Base-by-base conservation (phyloP, 2,797 vertebrate species). In the Phoeniculus purpureus region DNA sequence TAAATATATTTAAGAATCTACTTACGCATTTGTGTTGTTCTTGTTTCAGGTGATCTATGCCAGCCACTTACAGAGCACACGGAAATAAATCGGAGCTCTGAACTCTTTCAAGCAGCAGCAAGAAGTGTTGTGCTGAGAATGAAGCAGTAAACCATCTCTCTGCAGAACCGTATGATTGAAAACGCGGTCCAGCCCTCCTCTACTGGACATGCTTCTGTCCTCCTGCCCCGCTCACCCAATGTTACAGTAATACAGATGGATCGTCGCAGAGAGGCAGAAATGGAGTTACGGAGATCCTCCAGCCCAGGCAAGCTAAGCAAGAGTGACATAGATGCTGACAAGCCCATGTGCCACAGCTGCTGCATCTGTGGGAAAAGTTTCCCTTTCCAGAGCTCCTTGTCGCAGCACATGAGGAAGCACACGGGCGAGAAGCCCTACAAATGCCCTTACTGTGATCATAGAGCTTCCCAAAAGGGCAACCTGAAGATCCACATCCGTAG, bases 361-460 rank as follows among this genome's bases (percentile, higher is more conserved):
- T 98, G 98, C 76, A 98, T 99, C 52, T 99, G 99, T 0, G 98
- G 98, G 89, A 99, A 99, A 93, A 99, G 98, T 97, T 99, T 99
- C 91, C 98, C 99, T 13, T 99, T 99, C 94, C 98, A 99, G 93
- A 99, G 99, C 97, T 99, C 99, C 2, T 96, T 99, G 91, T 99
- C 99, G 0, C 99, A 99, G 97, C 99, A 99, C 90, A 99, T 99
- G 99, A 98, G 99, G 85, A 98, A 99, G 65, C 99, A 99, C 97
- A 99, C 99, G 0, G 99, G 99, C 2, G 98, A 98, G 43, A 98
- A 99, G 50, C 99, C 99, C n/a, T 99, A 99, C 97, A 99, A 99
- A 97, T 99, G 99, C 86, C 99, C 99, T 83, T 99, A 99, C 97
- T 99, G 99, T 6, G 98, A 98, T 95, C 99, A 99, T 97, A 97